These are phyloP conservation scores for Gryon sp. DNA, from an alignment of 1,140 invertebrate species.

Conservation along the genomic window DNA sequence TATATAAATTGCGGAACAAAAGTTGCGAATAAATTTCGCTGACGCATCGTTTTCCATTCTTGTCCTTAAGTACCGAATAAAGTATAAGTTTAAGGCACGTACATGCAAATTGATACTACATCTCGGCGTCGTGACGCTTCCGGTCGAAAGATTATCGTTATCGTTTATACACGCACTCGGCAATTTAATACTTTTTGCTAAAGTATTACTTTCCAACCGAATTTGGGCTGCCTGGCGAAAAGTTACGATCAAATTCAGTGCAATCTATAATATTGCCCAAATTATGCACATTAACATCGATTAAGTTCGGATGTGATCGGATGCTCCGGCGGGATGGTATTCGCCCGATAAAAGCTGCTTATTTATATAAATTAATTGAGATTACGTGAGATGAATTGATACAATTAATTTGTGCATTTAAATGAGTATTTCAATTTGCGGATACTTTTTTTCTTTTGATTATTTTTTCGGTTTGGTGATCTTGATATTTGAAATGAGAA, in stretches of 20 bases:
- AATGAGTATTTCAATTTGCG: too few relatives aligned
- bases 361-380: too few relatives aligned
- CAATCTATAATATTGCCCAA: constrained; percentile 6
- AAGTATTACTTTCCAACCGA: too few relatives aligned
- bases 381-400: too few relatives aligned
- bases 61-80: constrained; percentile 7
- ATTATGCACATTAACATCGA: constrained; percentile 8
- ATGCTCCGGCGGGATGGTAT: too few relatives aligned
- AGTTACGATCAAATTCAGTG: constrained; percentile 4
- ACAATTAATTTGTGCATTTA: too few relatives aligned
- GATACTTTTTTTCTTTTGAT: too few relatives aligned
- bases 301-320: constrained; percentile 9
- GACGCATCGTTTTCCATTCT: constrained; percentile 17
- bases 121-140: constrained; percentile 20
- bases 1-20: constrained; percentile 11
- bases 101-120: constrained; percentile 39
- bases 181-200: constrained; percentile 43
- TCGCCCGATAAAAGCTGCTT: too few relatives aligned
- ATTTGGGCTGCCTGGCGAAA: neutral
- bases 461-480: too few relatives aligned
- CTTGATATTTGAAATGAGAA: too few relatives aligned
- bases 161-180: constrained; percentile 18
- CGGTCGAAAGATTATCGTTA: constrained; percentile 22
- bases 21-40: constrained; percentile 32
- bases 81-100: constrained; percentile 25